Evolutionary conservation across 2,797 vertebrate species (phyloP), one percentile per base, ranked within the genome.

Genomic region (Melanotaenia maccullochi): DNA sequence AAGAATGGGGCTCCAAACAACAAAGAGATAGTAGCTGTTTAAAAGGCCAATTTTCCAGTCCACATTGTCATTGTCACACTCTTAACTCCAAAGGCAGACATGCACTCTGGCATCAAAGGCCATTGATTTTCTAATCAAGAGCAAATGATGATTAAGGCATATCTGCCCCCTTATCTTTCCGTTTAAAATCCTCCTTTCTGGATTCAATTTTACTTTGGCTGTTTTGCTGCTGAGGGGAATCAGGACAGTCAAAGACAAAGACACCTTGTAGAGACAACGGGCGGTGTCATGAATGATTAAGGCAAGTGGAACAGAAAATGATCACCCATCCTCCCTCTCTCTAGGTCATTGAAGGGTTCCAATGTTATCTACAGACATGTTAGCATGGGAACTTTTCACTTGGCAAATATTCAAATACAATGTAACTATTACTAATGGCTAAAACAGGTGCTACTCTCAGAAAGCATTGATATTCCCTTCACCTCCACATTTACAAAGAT

Each of bases 111-210:
- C 94, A 94, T 95, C 93, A 95, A 94, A 94, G 92, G 86, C 92
- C 91, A 95, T 94, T 94, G 94, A 95, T 95, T 95, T 95, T 93
- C 92, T 93, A 93, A 94, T 94, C 92, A 92, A 93, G 91, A 93
- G 90, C 88, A 92, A 94, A 93, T 92, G 91, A 94, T 94, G 93
- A 95, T 94, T 93, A 93, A 95, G 92, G 92, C 91, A 93, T 94
- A 95, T 95, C 92, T 93, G 90, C 80, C 76, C 87, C 83, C 93
- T 95, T 93, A 94, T 95, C 94, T 93, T 90, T 91, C 90, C 84
- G 84, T 93, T 94, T 92, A 91, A 91, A 94, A 90, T 92, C 92
- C 90, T 79, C 85, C 84, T 93, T 93, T 94, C 89, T 92, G 89
- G 90, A 93, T 93, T 91, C 85, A 93, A 92, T 94, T 93, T 91